Percentiles rank a stretch among this genome's conserved stretches.
Conservation (phyloP, 2,888 invertebrate genomes). For the Acrobasis suavella region DNA sequence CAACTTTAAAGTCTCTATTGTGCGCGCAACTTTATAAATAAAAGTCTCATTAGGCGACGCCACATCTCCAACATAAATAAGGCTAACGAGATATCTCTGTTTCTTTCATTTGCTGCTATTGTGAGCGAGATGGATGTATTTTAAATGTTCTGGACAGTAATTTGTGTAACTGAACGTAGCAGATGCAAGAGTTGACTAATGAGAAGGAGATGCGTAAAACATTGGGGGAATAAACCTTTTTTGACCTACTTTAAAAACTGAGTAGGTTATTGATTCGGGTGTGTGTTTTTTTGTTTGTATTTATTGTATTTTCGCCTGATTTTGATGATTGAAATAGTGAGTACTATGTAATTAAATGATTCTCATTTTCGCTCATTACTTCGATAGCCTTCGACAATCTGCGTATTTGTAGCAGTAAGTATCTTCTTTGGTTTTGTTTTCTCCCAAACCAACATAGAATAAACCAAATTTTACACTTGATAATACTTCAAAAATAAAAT, state of each 20-base stretch:
- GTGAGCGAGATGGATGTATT: constrained; percentile 40
- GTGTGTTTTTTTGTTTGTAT: too few relatives aligned
- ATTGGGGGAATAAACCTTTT: neutral
- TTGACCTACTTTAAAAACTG: neutral
- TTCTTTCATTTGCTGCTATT: constrained; percentile 45
- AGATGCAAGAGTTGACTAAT: constrained; percentile 15
- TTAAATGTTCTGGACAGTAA: constrained; percentile 42
- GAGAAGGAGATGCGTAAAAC: constrained; percentile 5
- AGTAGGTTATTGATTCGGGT: too few relatives aligned
- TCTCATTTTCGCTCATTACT: too few relatives aligned
- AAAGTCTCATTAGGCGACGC: constrained; percentile 75
- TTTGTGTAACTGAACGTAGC: constrained; percentile 20
- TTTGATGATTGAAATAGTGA: too few relatives aligned
- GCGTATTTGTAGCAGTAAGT: too few relatives aligned
- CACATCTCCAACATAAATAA: constrained; percentile 69
- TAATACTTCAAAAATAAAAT: constrained; percentile 15
- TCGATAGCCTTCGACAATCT: too few relatives aligned
- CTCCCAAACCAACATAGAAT: too few relatives aligned
- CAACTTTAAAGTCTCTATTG: constrained; percentile 72
- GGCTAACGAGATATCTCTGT: constrained; percentile 53
- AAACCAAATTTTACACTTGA: too few relatives aligned
- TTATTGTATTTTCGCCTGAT: too few relatives aligned
- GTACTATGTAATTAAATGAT: too few relatives aligned
- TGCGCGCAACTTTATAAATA: constrained; percentile 73
- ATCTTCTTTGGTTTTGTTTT: too few relatives aligned